Evolutionary conservation across 2,888 invertebrate genomes (phyloP).

Genomic region (Ceramica pisi): DNA sequence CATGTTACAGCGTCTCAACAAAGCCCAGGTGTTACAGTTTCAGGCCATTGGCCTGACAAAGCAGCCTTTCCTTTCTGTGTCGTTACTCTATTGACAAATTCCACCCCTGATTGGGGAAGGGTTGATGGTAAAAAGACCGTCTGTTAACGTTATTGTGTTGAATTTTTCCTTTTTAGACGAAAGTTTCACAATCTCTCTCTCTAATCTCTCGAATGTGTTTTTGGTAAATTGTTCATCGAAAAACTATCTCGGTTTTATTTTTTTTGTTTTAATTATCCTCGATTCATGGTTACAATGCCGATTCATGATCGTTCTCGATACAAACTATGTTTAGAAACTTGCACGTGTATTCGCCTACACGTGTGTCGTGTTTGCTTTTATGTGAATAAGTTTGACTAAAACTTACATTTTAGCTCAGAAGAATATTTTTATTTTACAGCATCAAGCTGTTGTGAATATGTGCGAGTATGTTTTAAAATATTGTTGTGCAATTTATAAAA

Average conservation of each 20-base stretch:
- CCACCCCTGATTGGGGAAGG: conserved; percentile 67
- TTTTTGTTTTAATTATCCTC: not conserved
- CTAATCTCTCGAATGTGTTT: not conserved
- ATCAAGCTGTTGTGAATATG: not conserved
- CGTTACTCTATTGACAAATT: conserved; percentile 65
- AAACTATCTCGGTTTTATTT: not conserved
- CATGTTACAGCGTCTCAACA: conserved; percentile 72
- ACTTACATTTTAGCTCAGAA: not conserved
- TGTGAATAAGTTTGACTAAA: not conserved
- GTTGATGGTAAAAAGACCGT: conserved; percentile 59
- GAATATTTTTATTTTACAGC: not conserved
- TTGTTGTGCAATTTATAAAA: not conserved
- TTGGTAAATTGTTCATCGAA: not conserved
- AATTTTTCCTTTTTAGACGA: conserved; percentile 59
- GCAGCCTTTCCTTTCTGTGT: conserved; percentile 58
- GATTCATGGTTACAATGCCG: conserved; percentile 4
- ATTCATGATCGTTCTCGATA: conserved; percentile 5
- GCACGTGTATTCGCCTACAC: conserved; percentile 35
- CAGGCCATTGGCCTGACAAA: conserved; percentile 79
- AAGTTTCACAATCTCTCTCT: conserved; percentile 6
- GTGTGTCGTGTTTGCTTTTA: conserved; percentile 14
- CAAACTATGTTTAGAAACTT: conserved; percentile 9
- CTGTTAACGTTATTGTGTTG: conserved; percentile 60
- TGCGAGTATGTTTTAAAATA: not conserved
- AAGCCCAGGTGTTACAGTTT: conserved; percentile 81